These are phyloP conservation scores for Staurois parvus DNA, from an alignment of 2,797 vertebrate genomes.

Conservation along the genomic window DNA sequence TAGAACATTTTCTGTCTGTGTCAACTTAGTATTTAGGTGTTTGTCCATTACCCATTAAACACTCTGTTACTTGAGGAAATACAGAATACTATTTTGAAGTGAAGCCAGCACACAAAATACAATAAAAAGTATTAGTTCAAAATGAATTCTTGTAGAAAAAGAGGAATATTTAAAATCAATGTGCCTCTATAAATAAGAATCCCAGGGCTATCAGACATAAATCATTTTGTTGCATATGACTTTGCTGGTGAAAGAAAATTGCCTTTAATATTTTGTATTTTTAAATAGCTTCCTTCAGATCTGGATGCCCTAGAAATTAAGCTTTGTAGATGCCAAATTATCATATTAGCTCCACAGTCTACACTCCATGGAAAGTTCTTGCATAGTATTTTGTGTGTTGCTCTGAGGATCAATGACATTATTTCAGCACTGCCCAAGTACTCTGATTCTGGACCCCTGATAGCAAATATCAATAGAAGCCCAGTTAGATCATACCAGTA, in stretches of 20 bases:
- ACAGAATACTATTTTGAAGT: not conserved
- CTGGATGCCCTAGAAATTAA: conserved; percentile 9
- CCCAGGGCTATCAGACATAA: conserved; percentile 12
- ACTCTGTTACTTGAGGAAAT: not conserved
- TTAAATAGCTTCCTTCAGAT: conserved; percentile 48
- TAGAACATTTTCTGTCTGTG: not conserved
- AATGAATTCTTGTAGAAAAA: not conserved
- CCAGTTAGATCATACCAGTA: not conserved
- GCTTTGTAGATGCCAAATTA: conserved; percentile 12
- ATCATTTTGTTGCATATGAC: not conserved
- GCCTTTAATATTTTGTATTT: conserved; percentile 21
- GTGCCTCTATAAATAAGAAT: not conserved
- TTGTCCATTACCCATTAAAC: not conserved
- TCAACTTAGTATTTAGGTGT: not conserved
- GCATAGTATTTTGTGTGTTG: not conserved
- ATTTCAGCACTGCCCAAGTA: not conserved
- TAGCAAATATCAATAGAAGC: conserved; percentile 1
- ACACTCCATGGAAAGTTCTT: not conserved
- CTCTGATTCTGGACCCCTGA: not conserved
- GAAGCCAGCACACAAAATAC: not conserved
- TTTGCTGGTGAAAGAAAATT: conserved; percentile 11
- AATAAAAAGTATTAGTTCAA: not conserved
- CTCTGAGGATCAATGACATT: not conserved
- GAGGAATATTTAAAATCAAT: not conserved
- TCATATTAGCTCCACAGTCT: not conserved